Base-by-base conservation (phyloP, 2,113 vertebrate species). In the Regulus satrapa region DNA sequence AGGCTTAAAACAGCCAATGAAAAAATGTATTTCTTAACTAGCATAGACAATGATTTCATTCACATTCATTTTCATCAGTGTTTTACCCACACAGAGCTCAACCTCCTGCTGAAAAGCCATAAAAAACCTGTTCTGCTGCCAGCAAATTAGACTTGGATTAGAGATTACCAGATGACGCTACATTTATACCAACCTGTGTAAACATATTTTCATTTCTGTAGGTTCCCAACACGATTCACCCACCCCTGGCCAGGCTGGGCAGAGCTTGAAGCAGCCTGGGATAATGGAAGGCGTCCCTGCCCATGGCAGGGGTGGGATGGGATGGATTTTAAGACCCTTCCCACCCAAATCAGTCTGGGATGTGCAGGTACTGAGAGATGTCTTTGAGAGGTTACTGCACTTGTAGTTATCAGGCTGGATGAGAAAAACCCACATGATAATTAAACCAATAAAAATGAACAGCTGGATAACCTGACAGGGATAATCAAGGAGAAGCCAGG, bases 171-270 rank as follows among this genome's bases (percentile, higher is more conserved):
- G 46, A 20, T 52, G 41, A 25, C 31, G 49, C 10, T 5, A 6
- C 12, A 5, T 12, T 73, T 32, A 48, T 5, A 38, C 24, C 29
- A 52, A 23, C 0, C 0, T 26, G 11, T n/a, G 5, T 14, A 43
- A 67, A 9, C 38, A 81, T 43, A 23, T 46, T 25, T 0, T 1
- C n/a, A 1, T 38, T 81, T 43, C 51, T 43, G 46, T 10, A 54
- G 25, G 12, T 64, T 78, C 23, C n/a, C 52, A 78, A 1, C n/a
- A 16, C 61, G 12, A 41, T 28, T 62, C 55, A 81, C 14, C 17
- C 48, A 69, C 7, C 34, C 63, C 55, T 68, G 63, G 55, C 21
- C 62, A 69, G 71, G 4, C 0, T 75, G 78, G 62, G 54, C 0
- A 1, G 55, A 34, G 4, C 12, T 76, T 62, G 40, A 71, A 55